These are phyloP conservation scores for Meda fulgida DNA, from an alignment of 2,797 vertebrate species.

Conservation along the genomic window DNA sequence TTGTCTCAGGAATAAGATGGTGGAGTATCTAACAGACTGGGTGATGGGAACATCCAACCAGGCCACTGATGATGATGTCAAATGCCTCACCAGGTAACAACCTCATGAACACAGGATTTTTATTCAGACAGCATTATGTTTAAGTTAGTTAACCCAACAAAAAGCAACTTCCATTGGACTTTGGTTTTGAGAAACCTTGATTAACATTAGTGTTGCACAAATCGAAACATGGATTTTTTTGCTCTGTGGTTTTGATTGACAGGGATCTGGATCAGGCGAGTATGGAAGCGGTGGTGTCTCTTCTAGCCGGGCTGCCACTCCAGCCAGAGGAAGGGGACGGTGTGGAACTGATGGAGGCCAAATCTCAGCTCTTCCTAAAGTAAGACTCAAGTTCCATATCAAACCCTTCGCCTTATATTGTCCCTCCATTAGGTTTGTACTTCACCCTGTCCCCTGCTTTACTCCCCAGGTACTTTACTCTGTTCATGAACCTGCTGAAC, in stretches of 20 bases:
- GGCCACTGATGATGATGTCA: conserved; percentile 94
- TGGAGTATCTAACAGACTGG: conserved; percentile 97
- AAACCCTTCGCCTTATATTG: not conserved
- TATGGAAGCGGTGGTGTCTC: conserved; percentile 97
- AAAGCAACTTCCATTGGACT: not conserved
- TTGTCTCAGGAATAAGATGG: conserved; percentile 92
- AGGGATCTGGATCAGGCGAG: conserved; percentile 98
- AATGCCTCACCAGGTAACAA: conserved; percentile 91
- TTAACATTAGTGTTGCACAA: not conserved
- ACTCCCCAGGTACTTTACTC: conserved; percentile 88
- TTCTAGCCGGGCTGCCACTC: conserved; percentile 92
- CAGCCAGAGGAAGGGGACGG: conserved; percentile 98
- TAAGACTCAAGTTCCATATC: conserved; percentile 68
- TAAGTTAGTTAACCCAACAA: not conserved
- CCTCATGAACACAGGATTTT: not conserved
- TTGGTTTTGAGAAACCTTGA: not conserved
- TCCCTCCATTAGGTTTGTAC: not conserved
- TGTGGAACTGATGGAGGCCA: conserved; percentile 97
- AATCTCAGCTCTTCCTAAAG: conserved; percentile 98
- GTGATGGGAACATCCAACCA: conserved; percentile 99
- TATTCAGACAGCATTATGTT: not conserved
- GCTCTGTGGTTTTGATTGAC: conserved; percentile 31
- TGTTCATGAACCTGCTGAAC: conserved; percentile 98
- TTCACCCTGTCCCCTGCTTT: not conserved
- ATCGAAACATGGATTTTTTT: not conserved